These are phyloP conservation scores for Anhinga anhinga DNA, from an alignment of 2,113 vertebrate species.

Conservation along the genomic window DNA sequence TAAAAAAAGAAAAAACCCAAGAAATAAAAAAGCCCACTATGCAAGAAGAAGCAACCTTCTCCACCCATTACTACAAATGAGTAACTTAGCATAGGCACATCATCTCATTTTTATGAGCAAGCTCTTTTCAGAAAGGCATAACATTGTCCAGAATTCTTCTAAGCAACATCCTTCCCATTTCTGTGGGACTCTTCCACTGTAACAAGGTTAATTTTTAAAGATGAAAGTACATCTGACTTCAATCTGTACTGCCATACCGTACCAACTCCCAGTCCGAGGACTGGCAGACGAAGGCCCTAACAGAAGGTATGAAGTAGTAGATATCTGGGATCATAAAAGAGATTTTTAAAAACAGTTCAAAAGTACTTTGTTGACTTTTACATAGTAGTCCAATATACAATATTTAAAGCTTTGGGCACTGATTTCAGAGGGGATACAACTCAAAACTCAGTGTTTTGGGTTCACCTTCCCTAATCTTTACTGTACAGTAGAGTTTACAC, in stretches of 20 bases:
- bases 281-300: background rate
- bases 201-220: background rate
- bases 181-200: rapidly evolving
- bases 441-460: rapidly evolving
- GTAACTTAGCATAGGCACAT: background rate
- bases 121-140: background rate
- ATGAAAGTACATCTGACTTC: background rate
- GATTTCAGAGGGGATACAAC: background rate
- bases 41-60: background rate
- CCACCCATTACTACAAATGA: rapidly evolving
- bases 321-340: background rate
- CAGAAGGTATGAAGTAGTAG: background rate
- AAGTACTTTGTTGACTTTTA: background rate
- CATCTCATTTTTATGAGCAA: background rate
- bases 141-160: background rate
- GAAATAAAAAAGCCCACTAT: background rate
- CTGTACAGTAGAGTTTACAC: background rate
- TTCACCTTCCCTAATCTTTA: background rate
- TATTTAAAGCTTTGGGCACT: background rate
- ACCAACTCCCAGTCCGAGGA: background rate
- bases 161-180: background rate
- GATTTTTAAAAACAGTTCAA: background rate
- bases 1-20: background rate
- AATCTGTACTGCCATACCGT: background rate
- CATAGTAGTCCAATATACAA: background rate